Conservation (phyloP, 1,140 invertebrate species). For the Polyergus mexicanus region DNA sequence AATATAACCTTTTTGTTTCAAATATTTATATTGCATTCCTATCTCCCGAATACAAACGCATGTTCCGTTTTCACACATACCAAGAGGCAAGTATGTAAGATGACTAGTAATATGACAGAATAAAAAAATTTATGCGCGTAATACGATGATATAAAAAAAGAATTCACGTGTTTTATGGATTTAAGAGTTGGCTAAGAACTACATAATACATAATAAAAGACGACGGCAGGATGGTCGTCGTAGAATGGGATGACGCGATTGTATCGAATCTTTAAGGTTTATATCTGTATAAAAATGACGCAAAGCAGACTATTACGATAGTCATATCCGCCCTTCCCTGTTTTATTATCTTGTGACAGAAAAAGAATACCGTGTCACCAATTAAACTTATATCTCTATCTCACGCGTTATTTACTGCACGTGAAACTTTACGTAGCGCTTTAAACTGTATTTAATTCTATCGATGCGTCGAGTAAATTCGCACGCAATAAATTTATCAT, state of each 20-base stretch:
- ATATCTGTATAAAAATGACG: conserved; percentile 27
- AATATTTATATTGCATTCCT: background rate
- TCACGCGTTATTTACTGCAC: background rate
- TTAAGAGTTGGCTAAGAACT: conserved; percentile 7
- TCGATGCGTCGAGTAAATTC: background rate
- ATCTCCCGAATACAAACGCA: background rate
- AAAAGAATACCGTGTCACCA: background rate
- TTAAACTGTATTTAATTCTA: background rate
- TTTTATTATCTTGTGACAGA: conserved; percentile 19
- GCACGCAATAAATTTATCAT: background rate
- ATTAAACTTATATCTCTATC: conserved; percentile 30
- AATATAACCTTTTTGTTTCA: background rate
- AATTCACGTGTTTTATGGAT: conserved; percentile 42
- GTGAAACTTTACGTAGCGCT: background rate
- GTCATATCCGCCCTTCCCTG: background rate
- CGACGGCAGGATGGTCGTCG: background rate
- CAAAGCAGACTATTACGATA: background rate
- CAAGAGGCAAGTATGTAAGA: background rate
- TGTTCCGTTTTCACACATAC: background rate
- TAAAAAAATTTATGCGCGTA: background rate
- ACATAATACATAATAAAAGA: background rate
- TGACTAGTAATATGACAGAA: background rate
- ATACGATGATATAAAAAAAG: background rate
- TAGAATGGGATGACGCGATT: background rate
- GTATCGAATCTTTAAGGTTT: conserved; percentile 30